phyloP scores from a whole-genome alignment of 2,113 vertebrate species.

The Channa argus region DNA sequence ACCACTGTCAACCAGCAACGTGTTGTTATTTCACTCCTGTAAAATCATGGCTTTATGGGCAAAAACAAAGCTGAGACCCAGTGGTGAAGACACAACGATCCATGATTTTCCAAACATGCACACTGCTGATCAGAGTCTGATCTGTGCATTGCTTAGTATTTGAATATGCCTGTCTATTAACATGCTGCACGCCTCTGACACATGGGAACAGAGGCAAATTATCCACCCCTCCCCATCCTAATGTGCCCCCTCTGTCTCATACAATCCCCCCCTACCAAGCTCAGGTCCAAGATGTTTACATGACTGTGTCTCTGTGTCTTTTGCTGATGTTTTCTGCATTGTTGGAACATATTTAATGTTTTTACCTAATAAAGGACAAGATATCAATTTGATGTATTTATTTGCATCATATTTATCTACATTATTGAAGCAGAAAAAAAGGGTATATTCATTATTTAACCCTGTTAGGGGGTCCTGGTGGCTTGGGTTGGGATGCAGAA shows the following conservation, averaged over 20 bases:
- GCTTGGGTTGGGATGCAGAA: no score
- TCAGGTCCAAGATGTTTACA: neutral
- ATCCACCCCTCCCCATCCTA: neutral
- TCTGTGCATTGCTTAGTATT: neutral
- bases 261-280: neutral
- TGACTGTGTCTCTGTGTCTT: neutral
- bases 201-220: slow-evolving; percentile 47
- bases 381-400: no score
- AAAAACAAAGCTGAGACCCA: slow-evolving; percentile 1
- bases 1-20: no score
- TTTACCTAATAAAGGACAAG: no score
- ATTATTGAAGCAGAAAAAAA: no score
- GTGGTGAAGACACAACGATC: neutral
- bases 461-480: no score
- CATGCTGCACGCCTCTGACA: slow-evolving; percentile 50
- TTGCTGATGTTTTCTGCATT: neutral
- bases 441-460: no score
- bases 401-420: no score
- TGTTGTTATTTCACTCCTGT: neutral
- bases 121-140: slow-evolving; percentile 4
- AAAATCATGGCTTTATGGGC: neutral
- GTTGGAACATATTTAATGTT: no score
- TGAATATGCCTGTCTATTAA: slow-evolving; percentile 41
- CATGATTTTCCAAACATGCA: neutral
- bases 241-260: neutral